Conservation (phyloP, 2,113 vertebrate genomes). For the Mastomys natalensis region DNA sequence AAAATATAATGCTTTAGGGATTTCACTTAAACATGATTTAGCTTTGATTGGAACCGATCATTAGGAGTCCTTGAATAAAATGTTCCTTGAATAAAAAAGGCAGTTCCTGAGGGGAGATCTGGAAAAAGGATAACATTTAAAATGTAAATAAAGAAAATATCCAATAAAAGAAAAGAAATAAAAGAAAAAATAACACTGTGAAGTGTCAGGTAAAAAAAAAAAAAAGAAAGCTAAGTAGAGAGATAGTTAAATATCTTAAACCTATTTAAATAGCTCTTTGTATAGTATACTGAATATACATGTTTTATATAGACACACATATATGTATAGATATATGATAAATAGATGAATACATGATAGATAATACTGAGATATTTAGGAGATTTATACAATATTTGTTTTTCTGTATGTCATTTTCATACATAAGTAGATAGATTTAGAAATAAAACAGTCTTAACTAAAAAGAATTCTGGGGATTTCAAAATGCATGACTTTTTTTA, state of each 20-base stretch:
- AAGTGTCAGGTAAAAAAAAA: not conserved
- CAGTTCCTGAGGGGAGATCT: too few relatives aligned
- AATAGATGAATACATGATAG: not conserved
- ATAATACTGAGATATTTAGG: not conserved
- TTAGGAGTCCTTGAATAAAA: not conserved
- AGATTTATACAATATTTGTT: not conserved
- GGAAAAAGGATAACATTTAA: too few relatives aligned
- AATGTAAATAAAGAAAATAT: too few relatives aligned
- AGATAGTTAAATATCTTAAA: conserved; percentile 1
- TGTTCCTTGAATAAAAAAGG: too few relatives aligned
- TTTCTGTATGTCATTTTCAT: not conserved
- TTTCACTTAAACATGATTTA: not conserved
- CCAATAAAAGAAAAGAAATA: too few relatives aligned
- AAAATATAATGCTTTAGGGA: not conserved
- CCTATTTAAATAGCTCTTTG: not conserved
- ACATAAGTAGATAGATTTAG: not conserved
- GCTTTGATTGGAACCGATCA: not conserved
- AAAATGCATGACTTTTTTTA: not conserved
- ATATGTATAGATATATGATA: not conserved
- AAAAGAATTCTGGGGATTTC: conserved; percentile 18
- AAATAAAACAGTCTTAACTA: conserved; percentile 33
- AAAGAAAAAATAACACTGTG: too few relatives aligned
- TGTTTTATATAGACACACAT: not conserved
- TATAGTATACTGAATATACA: not conserved
- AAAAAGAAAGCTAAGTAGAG: not conserved